These are phyloP conservation scores for Tetragnatha versicolor DNA, from an alignment of 1,140 invertebrate genomes.

Conservation along the genomic window DNA sequence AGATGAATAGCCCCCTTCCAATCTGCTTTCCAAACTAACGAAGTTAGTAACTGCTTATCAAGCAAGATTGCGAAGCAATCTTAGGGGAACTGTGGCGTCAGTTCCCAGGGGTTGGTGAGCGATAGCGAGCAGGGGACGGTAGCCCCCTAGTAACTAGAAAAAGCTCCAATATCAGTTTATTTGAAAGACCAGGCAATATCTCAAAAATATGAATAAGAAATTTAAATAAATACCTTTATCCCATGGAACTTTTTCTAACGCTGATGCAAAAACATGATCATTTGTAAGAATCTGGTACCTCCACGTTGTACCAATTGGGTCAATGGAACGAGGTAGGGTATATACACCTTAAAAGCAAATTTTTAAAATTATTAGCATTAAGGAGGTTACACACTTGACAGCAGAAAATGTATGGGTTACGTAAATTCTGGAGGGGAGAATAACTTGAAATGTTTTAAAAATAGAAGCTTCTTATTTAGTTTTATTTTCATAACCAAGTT, in stretches of 20 bases:
- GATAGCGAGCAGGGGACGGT: too few relatives aligned
- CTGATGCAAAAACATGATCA: slow-evolving; percentile 17
- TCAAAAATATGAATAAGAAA: not conserved
- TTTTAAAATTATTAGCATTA: not conserved
- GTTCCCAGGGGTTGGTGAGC: too few relatives aligned
- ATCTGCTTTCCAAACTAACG: too few relatives aligned
- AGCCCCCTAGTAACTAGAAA: too few relatives aligned
- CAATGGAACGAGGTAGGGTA: not conserved
- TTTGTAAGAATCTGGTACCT: slow-evolving; percentile 36
- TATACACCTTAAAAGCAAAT: not conserved
- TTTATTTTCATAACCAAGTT: too few relatives aligned
- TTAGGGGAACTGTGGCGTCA: too few relatives aligned
- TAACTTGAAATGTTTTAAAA: not conserved
- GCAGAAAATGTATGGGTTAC: not conserved
- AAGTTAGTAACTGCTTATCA: too few relatives aligned
- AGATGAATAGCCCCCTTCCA: too few relatives aligned
- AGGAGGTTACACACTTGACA: not conserved
- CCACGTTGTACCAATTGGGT: not conserved
- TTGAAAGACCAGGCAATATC: too few relatives aligned
- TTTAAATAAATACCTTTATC: slow-evolving; percentile 9
- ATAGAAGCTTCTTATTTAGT: too few relatives aligned
- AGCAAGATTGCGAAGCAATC: too few relatives aligned
- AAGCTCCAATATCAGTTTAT: too few relatives aligned
- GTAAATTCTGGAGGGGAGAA: not conserved
- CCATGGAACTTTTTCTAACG: slow-evolving; percentile 14